Evolutionary conservation across 2,888 invertebrate species (phyloP), one percentile per base, ranked within the genome.

Genomic region (Kryphioiulus occultus): DNA sequence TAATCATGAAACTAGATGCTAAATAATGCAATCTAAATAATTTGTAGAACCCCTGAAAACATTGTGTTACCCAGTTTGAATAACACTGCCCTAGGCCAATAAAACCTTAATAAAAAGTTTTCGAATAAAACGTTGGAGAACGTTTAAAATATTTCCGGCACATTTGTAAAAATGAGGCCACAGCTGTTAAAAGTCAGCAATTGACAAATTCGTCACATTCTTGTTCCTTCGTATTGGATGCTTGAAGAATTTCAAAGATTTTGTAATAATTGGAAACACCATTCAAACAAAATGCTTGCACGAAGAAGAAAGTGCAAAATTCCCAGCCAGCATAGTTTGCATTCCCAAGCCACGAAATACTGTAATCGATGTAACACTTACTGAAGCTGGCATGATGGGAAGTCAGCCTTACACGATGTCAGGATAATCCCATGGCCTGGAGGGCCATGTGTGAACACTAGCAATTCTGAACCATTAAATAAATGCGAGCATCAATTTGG

Each of bases 391-490:
- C 68, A 68, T 68, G 26, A 68, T 68, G 26, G n/a, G 26, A 68
- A 68, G 68, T 68, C 68, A 68, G 12, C 68, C 68, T 26, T 68
- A 68, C 9, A 26, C 68, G 15, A 68, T 68, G 68, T 68, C 68
- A 68, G 26, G 68, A 26, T 68, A 68, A 68, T 68, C 68, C 68
- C 68, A 68, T 68, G 68, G 68, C 26, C 68, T 26, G 26, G 26
- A 68, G 26, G 68, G 68, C 68, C 68, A 68, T 26, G 68, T 26
- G 68, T 26, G 26, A 68, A 68, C 26, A 68, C 26, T 26, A 68
- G 26, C 68, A 68, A 68, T 68, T 68, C 68, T 68, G 68, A 26
- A 68, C 68, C 68, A 68, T 68, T 26, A 68, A 68, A 68, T 68
- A 26, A 68, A 26, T 26, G 26, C 26, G 12, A 1, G 26, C 68